phyloP scores from a whole-genome alignment of 2,113 vertebrate genomes.

The Apodemus sylvaticus region DNA sequence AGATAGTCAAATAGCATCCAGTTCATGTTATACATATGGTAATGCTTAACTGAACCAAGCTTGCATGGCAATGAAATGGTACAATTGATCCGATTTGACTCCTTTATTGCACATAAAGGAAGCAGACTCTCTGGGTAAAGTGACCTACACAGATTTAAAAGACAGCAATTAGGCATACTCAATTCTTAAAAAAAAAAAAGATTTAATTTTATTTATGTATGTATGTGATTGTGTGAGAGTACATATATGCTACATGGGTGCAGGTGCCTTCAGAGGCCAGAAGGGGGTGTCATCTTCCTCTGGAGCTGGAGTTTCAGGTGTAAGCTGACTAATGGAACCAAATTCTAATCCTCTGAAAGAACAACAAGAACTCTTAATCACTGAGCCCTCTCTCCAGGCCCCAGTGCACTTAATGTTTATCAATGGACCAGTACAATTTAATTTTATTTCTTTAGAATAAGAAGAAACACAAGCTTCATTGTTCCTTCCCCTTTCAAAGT shows the following conservation, averaged over 20 bases:
- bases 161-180: background rate
- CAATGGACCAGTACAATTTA: background rate
- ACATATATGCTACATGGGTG: background rate
- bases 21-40: background rate
- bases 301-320: background rate
- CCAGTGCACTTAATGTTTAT: background rate
- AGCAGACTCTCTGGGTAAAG: background rate
- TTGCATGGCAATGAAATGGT: background rate
- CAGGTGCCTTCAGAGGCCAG: background rate
- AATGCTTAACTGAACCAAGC: background rate
- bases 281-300: background rate
- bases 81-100: background rate
- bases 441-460: slow-evolving; percentile 25
- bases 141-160: background rate
- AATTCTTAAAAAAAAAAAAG: background rate
- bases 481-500: background rate
- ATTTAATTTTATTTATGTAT: background rate
- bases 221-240: background rate
- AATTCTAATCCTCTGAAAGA: background rate
- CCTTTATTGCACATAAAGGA: background rate
- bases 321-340: background rate
- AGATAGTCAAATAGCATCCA: background rate
- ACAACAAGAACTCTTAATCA: background rate
- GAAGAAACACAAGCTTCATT: slow-evolving; percentile 1
- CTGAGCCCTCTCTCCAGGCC: background rate